Conservation (phyloP, 2,888 invertebrate genomes). For the Dynastes hyllus region DNA sequence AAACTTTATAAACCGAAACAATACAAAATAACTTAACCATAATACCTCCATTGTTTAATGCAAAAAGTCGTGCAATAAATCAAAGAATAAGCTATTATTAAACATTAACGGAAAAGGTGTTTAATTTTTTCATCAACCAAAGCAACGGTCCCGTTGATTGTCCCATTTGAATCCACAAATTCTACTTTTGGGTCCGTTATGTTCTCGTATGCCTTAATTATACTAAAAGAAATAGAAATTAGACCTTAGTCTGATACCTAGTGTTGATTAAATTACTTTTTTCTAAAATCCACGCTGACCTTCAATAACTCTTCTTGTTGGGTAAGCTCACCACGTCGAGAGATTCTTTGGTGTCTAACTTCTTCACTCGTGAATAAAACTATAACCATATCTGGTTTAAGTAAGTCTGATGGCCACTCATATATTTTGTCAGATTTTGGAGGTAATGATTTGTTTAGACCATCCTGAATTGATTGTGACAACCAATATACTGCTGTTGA, state of each 20-base stretch:
- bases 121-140: constrained; percentile 40
- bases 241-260: constrained; percentile 1
- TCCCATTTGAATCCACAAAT: constrained; percentile 51
- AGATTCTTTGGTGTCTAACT: constrained; percentile 65
- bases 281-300: constrained; percentile 61
- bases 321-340: constrained; percentile 62
- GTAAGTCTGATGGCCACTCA: constrained; percentile 70
- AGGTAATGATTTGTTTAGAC: constrained; percentile 62
- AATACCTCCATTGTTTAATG: no score
- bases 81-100: not conserved
- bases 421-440: constrained; percentile 64
- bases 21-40: not conserved
- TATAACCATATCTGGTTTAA: constrained; percentile 69
- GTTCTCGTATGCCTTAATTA: constrained; percentile 54
- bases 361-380: constrained; percentile 70
- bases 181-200: constrained; percentile 53
- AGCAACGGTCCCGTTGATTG: constrained; percentile 28
- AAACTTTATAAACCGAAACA: not conserved
- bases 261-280: constrained; percentile 62
- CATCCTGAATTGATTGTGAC: constrained; percentile 65
- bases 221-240: constrained; percentile 52
- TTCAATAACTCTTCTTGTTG: constrained; percentile 65
- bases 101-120: constrained; percentile 33
- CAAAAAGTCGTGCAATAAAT: not conserved
- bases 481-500: constrained; percentile 59